Percentiles rank a stretch among this genome's conserved stretches.
Evolutionary conservation across 2,888 invertebrate species (phyloP).

Genomic region (Eustalomyia histrio): DNA sequence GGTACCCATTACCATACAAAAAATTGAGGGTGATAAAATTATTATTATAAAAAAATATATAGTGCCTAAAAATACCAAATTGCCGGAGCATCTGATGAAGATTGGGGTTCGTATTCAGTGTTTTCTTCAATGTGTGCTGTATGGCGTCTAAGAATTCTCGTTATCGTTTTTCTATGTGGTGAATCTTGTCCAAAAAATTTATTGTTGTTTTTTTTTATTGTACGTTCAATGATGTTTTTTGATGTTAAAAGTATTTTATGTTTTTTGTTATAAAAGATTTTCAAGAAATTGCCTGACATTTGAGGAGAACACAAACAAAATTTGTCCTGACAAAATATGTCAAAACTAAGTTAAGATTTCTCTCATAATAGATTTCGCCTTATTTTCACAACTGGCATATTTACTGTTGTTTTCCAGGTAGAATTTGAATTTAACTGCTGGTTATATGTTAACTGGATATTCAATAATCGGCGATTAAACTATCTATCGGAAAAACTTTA

Average conservation of each 20-base stretch:
- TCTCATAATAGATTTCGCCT: no score
- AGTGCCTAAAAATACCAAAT: slow-evolving; percentile 79
- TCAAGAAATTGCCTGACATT: slow-evolving; percentile 7
- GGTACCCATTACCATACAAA: slow-evolving; percentile 78
- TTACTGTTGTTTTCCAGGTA: no score
- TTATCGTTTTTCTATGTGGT: slow-evolving; percentile 11
- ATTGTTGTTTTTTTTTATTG: slow-evolving; percentile 11
- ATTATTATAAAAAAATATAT: slow-evolving; percentile 79
- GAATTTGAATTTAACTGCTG: no score
- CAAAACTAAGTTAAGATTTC: no score
- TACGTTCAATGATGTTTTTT: slow-evolving; percentile 29
- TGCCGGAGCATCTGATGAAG: slow-evolving; percentile 78
- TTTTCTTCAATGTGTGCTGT: slow-evolving; percentile 25
- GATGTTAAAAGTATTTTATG: background rate
- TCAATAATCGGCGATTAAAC: no score
- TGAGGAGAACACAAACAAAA: background rate
- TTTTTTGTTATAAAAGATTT: slow-evolving; percentile 7
- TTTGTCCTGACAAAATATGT: no score
- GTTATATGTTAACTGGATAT: no score
- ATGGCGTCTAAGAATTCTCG: background rate
- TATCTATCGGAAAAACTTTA: no score
- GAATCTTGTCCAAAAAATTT: background rate
- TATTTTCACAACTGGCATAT: no score
- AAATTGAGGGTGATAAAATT: slow-evolving; percentile 79
- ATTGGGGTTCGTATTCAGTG: slow-evolving; percentile 73